Percentiles rank a stretch among this genome's conserved stretches.
phyloP scores from a whole-genome alignment of 35 echinoderm and acorn worm genomes.

The Hemicentrotus pulcherrimus region DNA sequence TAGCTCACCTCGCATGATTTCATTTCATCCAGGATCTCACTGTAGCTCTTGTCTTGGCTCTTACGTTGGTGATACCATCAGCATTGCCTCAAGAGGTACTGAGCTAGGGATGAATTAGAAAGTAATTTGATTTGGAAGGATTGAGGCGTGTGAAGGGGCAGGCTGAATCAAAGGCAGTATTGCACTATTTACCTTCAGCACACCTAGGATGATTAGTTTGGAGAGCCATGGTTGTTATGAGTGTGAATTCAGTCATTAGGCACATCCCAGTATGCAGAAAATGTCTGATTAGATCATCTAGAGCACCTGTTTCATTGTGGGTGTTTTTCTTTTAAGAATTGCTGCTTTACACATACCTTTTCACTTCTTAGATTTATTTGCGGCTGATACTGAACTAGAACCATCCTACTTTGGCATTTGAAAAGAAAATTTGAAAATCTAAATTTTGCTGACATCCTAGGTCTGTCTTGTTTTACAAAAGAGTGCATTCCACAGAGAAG shows the following conservation, averaged over 20 bases:
- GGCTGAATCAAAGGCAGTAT: neutral
- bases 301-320: neutral
- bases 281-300: neutral
- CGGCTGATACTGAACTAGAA: too few relatives aligned
- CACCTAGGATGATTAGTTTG: neutral
- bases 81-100: neutral
- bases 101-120: neutral
- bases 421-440: too few relatives aligned
- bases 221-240: neutral
- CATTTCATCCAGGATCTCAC: neutral
- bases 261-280: neutral
- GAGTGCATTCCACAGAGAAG: too few relatives aligned
- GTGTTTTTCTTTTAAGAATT: neutral
- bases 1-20: neutral
- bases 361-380: neutral
- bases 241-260: neutral
- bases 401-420: too few relatives aligned
- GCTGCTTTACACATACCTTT: neutral
- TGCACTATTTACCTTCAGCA: neutral
- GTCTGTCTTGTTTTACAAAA: too few relatives aligned
- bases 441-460: too few relatives aligned
- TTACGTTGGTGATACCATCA: neutral
- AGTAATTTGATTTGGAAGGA: constrained; percentile 19
- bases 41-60: neutral
- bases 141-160: neutral